These are phyloP conservation scores for Virgularia gustaviana DNA, from an alignment of 92 coral and sea anemone species.

Conservation along the genomic window DNA sequence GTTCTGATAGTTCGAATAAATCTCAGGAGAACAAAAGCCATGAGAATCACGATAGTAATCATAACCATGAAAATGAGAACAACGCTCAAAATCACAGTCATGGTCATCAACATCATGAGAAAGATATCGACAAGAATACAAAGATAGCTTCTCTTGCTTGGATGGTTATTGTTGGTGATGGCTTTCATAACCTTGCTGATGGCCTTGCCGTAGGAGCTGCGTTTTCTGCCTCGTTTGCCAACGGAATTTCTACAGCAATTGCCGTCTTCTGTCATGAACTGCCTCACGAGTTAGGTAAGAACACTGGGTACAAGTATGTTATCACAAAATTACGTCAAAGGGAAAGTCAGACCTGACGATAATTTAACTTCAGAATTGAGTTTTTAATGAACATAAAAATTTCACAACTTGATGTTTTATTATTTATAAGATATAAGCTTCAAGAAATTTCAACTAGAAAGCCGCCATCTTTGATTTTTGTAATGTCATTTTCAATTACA, in stretches of 20 bases:
- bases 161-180: slow-evolving; percentile 96
- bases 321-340: no score
- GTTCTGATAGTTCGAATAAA: slow-evolving; percentile 12
- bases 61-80: slow-evolving; percentile 38
- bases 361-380: no score
- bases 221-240: slow-evolving; percentile 71
- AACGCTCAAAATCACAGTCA: slow-evolving; percentile 46
- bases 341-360: no score
- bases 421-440: no score
- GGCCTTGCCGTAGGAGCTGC: slow-evolving; percentile 97
- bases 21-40: not conserved
- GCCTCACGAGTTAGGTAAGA: slow-evolving; percentile 93
- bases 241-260: slow-evolving; percentile 83
- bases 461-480: no score
- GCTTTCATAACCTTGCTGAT: slow-evolving; percentile 91
- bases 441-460: no score
- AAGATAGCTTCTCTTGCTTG: slow-evolving; percentile 88
- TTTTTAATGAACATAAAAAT: no score
- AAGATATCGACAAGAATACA: slow-evolving; percentile 45
- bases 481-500: no score
- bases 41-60: slow-evolving; percentile 8
- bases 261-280: slow-evolving; percentile 97
- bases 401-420: no score
- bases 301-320: not conserved
- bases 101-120: slow-evolving; percentile 61